These are phyloP conservation scores for Microdon myrmicae DNA, from an alignment of 2,888 invertebrate genomes.

Conservation along the genomic window DNA sequence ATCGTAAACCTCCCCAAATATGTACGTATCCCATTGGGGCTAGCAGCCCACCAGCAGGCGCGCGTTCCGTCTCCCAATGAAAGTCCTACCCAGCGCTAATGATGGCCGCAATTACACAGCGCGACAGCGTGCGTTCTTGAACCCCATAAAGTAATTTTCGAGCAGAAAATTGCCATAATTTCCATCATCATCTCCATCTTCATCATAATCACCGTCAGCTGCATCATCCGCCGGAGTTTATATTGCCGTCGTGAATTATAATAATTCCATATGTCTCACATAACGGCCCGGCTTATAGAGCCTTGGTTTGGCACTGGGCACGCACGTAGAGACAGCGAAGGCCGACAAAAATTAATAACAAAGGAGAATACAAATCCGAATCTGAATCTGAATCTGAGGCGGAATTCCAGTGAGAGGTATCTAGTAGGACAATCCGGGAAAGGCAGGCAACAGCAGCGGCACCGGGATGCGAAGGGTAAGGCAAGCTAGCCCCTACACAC, in stretches of 20 bases:
- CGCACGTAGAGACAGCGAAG: slow-evolving; percentile 40
- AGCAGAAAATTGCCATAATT: slow-evolving; percentile 52
- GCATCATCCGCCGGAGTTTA: slow-evolving; percentile 50
- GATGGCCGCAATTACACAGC: slow-evolving; percentile 47
- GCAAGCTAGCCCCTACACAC: too few relatives aligned
- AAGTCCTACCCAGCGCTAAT: slow-evolving; percentile 42
- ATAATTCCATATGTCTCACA: slow-evolving; percentile 49
- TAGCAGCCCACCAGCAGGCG: slow-evolving; percentile 26
- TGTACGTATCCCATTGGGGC: neutral
- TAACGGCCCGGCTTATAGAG: slow-evolving; percentile 20
- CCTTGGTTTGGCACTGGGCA: slow-evolving; percentile 16
- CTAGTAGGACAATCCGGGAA: slow-evolving; percentile 38
- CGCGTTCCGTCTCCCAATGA: slow-evolving; percentile 26
- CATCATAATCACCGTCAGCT: slow-evolving; percentile 52
- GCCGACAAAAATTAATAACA: slow-evolving; percentile 50
- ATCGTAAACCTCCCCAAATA: slow-evolving; percentile 23
- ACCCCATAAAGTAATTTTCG: slow-evolving; percentile 46
- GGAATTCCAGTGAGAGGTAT: slow-evolving; percentile 8
- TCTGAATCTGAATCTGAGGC: slow-evolving; percentile 27
- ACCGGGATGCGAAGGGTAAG: too few relatives aligned
- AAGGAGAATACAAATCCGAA: slow-evolving; percentile 33
- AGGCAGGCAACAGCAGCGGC: slow-evolving; percentile 35
- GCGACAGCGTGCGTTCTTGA: slow-evolving; percentile 48
- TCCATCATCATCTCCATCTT: slow-evolving; percentile 49
- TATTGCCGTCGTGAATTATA: slow-evolving; percentile 51